Base-by-base conservation (phyloP, 2,113 vertebrate genomes). In the Variabilichromis moorii region DNA sequence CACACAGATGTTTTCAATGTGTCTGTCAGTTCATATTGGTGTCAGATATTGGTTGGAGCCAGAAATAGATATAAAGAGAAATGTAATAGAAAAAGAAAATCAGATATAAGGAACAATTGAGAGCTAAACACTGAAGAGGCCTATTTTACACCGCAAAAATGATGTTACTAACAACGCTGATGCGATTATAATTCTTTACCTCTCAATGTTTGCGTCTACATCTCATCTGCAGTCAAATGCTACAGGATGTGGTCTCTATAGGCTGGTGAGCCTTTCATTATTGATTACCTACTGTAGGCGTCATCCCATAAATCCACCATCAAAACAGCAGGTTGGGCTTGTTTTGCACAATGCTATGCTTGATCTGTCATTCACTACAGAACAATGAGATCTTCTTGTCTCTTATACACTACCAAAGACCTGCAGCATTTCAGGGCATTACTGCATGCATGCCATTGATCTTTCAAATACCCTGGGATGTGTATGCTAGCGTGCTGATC, bases 371-470 rank as follows among this genome's bases (percentile, higher is more conserved):
- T 28, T 68, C 61, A 17, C 54, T 40, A n/a, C 3, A 61, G 63
- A 88, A 76, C 88, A 92, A 90, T 90, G 51, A 90, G 78, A 33
- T 33, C 42, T 82, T 91, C 81, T 92, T 97, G 95, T 95, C 89
- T 78, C 2, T 87, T 84, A 94, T 95, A 93, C 92, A 92, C 94
- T 83, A 81, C 88, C 88, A 85, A 47, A 93, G 93, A 96, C 95
- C 94, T 95, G 91, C 91, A 78, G 89, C 90, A 63, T 95, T 94
- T 96, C 91, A 92, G 94, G 95, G 80, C 81, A 89, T 94, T 93
- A 92, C 93, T 90, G 89, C 83, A 71, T 93, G 92, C 78, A 86
- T 53, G 90, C 95, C 95, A 96, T 97, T 97, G 97, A 96, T 96
- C 96, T 84, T 86, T 83, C 50, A 45, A 94, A 90, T 94, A 92